These are phyloP conservation scores for Dipodomys ordii DNA, from an alignment of 2,113 vertebrate species.

Conservation along the genomic window DNA sequence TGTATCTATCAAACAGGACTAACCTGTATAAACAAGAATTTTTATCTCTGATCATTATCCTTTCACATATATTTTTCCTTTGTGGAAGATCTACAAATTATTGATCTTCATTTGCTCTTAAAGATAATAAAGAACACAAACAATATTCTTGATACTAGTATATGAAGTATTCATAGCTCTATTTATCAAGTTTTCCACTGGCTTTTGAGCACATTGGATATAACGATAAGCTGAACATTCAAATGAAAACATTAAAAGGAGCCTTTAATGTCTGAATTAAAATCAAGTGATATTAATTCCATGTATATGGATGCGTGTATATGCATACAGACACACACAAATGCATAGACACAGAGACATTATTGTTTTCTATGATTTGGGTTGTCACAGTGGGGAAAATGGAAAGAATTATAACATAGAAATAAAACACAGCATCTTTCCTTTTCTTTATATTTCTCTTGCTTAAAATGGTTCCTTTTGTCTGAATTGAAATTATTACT, in stretches of 20 bases:
- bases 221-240: neutral
- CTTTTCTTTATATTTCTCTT: neutral
- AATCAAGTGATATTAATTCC: neutral
- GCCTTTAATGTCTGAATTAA: neutral
- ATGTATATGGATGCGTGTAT: neutral
- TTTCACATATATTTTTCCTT: neutral
- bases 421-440: neutral
- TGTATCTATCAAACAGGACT: neutral
- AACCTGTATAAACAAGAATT: neutral
- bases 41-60: constrained; percentile 11
- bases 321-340: no score
- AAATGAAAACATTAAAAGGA: neutral
- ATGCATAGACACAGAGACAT: no score
- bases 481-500: neutral
- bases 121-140: neutral
- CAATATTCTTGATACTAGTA: neutral
- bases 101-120: neutral
- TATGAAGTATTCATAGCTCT: neutral
- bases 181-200: neutral
- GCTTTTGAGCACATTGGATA: neutral
- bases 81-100: neutral
- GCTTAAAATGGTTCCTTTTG: constrained; percentile 18
- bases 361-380: neutral
- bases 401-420: neutral
- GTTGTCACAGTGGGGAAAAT: neutral